phyloP scores from a whole-genome alignment of 2,888 invertebrate genomes.

The Cheilosia vernalis region DNA sequence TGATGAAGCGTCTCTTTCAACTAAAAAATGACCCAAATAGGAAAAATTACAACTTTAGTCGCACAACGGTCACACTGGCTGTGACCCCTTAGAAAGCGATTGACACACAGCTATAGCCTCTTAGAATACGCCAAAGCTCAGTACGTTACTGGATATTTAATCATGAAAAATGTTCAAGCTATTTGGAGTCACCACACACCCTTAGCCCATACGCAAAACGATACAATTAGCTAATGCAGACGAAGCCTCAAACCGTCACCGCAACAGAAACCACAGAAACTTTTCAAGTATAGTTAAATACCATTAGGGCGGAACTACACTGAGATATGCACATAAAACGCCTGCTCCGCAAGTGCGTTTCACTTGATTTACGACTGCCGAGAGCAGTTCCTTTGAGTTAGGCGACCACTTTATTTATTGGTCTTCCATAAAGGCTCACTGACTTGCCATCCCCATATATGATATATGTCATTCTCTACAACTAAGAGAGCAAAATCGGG shows the following conservation, averaged over 20 bases:
- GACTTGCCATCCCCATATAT: background rate
- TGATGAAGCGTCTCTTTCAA: too few relatives aligned
- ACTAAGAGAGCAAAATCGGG: too few relatives aligned
- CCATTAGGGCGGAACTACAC: constrained; percentile 14
- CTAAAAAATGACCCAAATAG: too few relatives aligned
- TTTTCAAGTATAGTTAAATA: constrained; percentile 6
- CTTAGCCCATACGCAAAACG: background rate
- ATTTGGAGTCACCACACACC: background rate
- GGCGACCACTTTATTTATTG: constrained; percentile 25
- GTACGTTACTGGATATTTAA: background rate
- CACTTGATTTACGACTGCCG: constrained; percentile 33
- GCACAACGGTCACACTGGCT: too few relatives aligned
- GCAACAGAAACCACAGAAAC: constrained; percentile 29
- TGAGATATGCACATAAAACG: background rate
- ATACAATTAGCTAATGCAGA: constrained; percentile 37
- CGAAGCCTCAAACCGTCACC: constrained; percentile 1
- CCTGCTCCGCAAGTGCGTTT: background rate
- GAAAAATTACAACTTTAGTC: too few relatives aligned
- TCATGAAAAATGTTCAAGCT: background rate
- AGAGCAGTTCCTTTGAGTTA: constrained; percentile 18
- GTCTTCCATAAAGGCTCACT: constrained; percentile 1
- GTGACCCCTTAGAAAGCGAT: too few relatives aligned
- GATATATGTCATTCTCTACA: background rate
- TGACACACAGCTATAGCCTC: too few relatives aligned
- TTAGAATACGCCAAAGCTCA: too few relatives aligned